Conservation (phyloP, 2,888 invertebrate genomes). For the Ptilodon capucinus region DNA sequence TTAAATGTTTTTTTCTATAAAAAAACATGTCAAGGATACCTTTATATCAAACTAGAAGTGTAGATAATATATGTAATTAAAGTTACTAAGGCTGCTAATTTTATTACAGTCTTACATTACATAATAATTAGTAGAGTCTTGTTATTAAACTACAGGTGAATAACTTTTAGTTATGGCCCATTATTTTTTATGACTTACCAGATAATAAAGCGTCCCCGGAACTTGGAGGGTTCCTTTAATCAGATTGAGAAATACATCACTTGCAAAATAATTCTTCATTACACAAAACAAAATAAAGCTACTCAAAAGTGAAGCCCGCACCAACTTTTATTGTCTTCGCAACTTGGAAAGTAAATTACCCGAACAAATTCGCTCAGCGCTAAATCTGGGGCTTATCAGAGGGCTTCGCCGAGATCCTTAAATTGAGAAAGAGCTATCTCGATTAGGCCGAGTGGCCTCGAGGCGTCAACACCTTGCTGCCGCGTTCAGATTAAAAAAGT, state of each 20-base stretch:
- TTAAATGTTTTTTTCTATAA: too few relatives aligned
- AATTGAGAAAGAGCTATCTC: slow-evolving; percentile 74
- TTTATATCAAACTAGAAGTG: too few relatives aligned
- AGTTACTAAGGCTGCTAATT: too few relatives aligned
- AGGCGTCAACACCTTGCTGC: slow-evolving; percentile 65
- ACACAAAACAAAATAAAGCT: slow-evolving; percentile 64
- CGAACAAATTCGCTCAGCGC: slow-evolving; percentile 78
- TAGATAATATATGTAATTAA: too few relatives aligned
- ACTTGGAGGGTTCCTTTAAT: not conserved
- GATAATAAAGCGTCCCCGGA: not conserved
- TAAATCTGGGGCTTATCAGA: slow-evolving; percentile 78
- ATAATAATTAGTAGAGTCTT: too few relatives aligned
- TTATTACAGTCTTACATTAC: too few relatives aligned
- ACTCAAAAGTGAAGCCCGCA: slow-evolving; percentile 59
- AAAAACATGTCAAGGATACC: too few relatives aligned
- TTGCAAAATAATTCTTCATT: slow-evolving; percentile 63
- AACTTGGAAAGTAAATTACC: slow-evolving; percentile 78
- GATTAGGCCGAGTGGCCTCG: slow-evolving; percentile 62
- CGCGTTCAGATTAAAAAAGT: slow-evolving; percentile 68
- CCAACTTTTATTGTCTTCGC: slow-evolving; percentile 78
- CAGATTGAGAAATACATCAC: slow-evolving; percentile 35
- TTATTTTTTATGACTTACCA: not conserved
- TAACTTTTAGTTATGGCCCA: too few relatives aligned
- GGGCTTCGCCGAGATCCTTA: slow-evolving; percentile 67
- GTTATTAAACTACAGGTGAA: too few relatives aligned